Conservation (phyloP, 2,797 vertebrate species). For the Otus scops region DNA sequence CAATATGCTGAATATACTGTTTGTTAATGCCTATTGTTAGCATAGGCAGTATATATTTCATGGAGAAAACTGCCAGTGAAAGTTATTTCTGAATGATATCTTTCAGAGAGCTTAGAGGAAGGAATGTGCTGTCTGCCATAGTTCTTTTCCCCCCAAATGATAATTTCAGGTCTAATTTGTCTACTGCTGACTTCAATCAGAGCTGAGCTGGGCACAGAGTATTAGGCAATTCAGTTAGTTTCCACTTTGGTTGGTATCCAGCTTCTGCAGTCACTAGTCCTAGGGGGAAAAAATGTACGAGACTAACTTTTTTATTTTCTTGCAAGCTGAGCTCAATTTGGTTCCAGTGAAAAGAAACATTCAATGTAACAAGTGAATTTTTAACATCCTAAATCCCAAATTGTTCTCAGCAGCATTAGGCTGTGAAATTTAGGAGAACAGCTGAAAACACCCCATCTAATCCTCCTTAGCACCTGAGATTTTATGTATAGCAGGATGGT, state of each 20-base stretch:
- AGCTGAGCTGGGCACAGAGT: background rate
- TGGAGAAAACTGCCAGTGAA: background rate
- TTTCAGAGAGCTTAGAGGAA: background rate
- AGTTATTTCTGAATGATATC: background rate
- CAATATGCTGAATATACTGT: background rate
- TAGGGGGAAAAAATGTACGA: background rate
- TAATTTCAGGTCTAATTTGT: constrained; percentile 10
- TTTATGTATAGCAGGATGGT: background rate
- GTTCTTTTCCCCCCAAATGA: background rate
- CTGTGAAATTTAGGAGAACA: background rate
- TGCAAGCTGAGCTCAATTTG: background rate
- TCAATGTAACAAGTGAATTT: background rate
- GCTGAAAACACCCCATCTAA: background rate
- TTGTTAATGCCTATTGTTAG: background rate
- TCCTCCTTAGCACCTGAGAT: background rate
- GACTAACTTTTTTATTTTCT: too few relatives aligned
- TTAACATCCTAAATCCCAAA: background rate
- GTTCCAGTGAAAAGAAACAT: background rate
- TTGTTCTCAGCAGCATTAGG: background rate
- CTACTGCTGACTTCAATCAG: background rate
- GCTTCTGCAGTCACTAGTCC: background rate
- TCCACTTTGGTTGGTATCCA: constrained; percentile 1
- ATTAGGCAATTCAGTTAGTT: background rate
- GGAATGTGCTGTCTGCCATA: background rate
- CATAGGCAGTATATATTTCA: background rate